phyloP scores from a whole-genome alignment of 2,888 invertebrate genomes.

The Lampropteryx suffumata region DNA sequence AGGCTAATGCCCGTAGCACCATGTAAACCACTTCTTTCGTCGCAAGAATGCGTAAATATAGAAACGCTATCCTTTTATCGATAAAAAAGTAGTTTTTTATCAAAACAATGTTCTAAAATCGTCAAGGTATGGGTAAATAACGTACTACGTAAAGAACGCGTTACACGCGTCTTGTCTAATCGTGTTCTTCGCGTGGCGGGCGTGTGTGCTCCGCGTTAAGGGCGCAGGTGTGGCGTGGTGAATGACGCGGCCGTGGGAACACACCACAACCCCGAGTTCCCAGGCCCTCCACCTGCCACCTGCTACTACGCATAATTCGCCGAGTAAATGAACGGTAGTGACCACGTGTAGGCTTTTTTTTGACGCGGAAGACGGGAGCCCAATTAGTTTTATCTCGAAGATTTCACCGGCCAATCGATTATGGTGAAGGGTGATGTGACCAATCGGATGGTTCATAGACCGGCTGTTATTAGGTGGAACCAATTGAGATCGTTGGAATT shows the following conservation, averaged over 20 bases:
- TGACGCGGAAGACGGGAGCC: conserved; percentile 70
- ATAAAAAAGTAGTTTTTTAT: no score
- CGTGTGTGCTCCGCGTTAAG: conserved; percentile 80
- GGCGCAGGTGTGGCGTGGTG: conserved; percentile 75
- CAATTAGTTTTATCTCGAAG: conserved; percentile 16
- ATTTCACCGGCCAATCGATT: conserved; percentile 25
- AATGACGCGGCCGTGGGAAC: conserved; percentile 80
- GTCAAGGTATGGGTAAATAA: no score
- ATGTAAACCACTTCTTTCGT: no score
- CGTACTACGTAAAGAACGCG: conserved; percentile 35
- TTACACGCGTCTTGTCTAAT: conserved; percentile 56
- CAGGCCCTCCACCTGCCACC: conserved; percentile 68
- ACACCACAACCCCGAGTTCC: conserved; percentile 76
- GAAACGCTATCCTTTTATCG: no score
- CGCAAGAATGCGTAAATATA: no score
- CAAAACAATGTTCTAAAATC: no score
- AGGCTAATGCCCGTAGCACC: no score
- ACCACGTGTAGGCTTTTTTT: conserved; percentile 80
- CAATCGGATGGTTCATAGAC: conserved; percentile 6
- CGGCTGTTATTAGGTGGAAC: no score
- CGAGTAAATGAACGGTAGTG: conserved; percentile 83
- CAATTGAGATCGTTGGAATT: conserved; percentile 24
- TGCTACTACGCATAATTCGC: conserved; percentile 83
- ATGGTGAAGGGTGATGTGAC: conserved; percentile 4
- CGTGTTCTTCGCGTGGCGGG: conserved; percentile 78